Conservation (phyloP, 2,113 vertebrate species). For the Ibidorhyncha struthersii region DNA sequence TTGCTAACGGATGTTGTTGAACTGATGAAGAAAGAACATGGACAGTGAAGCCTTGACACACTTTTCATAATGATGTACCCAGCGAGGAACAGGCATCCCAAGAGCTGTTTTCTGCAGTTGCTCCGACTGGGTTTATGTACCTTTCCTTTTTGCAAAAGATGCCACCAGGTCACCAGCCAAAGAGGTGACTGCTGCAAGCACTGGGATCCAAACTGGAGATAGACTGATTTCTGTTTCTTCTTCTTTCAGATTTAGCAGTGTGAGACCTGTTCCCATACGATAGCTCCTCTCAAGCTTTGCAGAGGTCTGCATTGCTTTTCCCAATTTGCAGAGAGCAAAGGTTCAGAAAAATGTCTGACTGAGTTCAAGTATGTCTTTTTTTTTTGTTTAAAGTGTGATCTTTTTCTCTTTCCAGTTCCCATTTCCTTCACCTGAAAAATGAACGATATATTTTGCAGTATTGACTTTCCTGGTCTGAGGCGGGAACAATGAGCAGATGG, state of each 20-base stretch:
- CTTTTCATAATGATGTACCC: neutral
- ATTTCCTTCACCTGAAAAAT: neutral
- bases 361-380: neutral
- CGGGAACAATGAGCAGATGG: neutral
- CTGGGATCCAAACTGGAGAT: neutral
- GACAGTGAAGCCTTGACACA: neutral
- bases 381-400: neutral
- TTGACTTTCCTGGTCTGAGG: neutral
- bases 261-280: neutral
- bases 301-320: neutral
- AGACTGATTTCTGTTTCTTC: neutral
- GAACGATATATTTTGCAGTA: neutral
- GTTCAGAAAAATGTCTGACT: neutral
- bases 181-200: neutral
- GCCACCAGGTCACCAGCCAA: neutral
- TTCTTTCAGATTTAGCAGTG: neutral
- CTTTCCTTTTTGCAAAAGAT: neutral
- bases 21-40: neutral
- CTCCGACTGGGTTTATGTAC: rapidly evolving
- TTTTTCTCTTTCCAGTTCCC: neutral
- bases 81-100: neutral
- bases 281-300: neutral
- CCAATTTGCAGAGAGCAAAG: neutral
- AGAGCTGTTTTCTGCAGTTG: neutral
- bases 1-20: rapidly evolving